Conservation (phyloP, 2,113 vertebrate genomes). For the Mobula birostris region DNA sequence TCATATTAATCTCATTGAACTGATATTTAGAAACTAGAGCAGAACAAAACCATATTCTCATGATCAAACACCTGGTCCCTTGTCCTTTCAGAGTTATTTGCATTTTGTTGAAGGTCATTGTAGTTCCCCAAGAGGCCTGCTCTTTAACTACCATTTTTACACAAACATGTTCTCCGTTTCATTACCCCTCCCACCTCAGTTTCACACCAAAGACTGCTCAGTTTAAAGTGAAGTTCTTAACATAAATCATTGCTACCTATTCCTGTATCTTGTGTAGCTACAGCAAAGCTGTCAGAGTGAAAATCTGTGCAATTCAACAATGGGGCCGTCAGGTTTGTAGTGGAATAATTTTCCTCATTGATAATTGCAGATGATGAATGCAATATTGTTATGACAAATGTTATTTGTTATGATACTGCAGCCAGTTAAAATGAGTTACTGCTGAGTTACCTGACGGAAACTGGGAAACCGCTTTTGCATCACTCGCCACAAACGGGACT, state of each 20-base stretch:
- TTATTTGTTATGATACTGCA: neutral
- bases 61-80: too few relatives aligned
- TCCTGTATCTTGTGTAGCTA: too few relatives aligned
- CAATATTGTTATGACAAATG: too few relatives aligned
- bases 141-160: neutral
- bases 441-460: neutral
- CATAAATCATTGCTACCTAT: neutral
- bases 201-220: neutral
- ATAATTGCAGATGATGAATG: neutral
- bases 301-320: neutral
- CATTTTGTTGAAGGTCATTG: neutral
- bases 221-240: neutral
- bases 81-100: slow-evolving; percentile 23
- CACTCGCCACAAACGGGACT: too few relatives aligned
- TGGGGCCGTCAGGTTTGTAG: neutral
- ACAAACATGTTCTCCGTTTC: neutral
- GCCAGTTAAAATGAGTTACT: neutral
- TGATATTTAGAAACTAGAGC: neutral
- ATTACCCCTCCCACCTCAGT: neutral
- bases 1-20: neutral
- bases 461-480: too few relatives aligned
- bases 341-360: neutral
- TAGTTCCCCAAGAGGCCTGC: neutral
- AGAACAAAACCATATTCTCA: neutral
- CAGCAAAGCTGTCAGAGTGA: neutral